phyloP scores from a whole-genome alignment of 2,888 invertebrate genomes.

The Stenchaetothrips biformis region DNA sequence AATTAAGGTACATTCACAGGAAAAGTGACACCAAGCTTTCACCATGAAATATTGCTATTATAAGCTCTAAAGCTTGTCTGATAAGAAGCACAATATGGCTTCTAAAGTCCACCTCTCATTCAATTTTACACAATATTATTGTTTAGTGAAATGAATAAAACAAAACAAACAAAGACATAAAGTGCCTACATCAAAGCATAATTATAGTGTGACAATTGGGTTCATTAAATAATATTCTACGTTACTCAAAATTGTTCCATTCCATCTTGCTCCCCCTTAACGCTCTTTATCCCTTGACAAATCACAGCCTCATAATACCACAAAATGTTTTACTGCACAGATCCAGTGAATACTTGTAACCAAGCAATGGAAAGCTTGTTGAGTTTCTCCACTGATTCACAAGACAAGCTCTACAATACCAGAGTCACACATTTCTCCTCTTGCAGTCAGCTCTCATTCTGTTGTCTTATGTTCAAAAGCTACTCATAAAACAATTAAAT shows the following conservation, averaged over 20 bases:
- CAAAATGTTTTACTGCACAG: neutral
- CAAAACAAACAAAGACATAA: neutral
- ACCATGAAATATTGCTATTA: neutral
- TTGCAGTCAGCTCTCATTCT: no score
- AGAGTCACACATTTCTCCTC: no score
- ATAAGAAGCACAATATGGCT: neutral
- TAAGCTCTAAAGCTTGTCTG: neutral
- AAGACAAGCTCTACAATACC: neutral
- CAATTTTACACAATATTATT: neutral
- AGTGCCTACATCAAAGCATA: no score
- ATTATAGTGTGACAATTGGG: no score
- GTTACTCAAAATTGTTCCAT: neutral
- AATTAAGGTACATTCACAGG: neutral
- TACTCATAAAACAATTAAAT: no score
- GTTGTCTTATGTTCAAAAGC: no score
- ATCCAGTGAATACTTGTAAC: neutral
- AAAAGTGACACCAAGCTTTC: neutral
- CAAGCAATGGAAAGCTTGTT: neutral
- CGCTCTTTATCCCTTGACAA: neutral
- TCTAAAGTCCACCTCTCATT: neutral
- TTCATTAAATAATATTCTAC: neutral
- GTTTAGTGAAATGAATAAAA: neutral
- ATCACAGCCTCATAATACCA: slow-evolving; percentile 17
- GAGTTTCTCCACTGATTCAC: neutral
- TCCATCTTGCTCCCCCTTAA: neutral